Conservation (phyloP, 2,888 invertebrate genomes). For the Leucania comma region DNA sequence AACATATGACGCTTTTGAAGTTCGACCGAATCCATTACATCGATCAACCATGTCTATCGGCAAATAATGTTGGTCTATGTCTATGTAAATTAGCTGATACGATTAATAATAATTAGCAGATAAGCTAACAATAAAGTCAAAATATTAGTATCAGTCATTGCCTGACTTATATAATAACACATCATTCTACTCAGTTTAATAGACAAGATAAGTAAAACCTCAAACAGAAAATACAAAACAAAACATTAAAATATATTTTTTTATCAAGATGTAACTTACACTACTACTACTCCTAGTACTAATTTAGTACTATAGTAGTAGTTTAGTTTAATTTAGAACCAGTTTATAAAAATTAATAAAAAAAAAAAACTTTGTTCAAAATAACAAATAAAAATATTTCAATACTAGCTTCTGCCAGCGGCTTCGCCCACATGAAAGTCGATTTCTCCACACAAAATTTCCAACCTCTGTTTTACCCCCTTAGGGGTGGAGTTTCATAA, state of each 20-base stretch:
- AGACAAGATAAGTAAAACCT: slow-evolving; percentile 8
- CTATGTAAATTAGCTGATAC: slow-evolving; percentile 4
- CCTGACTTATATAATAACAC: slow-evolving; percentile 12
- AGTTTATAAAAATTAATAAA: no score
- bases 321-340: no score
- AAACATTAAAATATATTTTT: no score
- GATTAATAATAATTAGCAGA: slow-evolving; percentile 26
- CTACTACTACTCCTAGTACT: no score
- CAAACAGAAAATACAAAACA: background rate
- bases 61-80: slow-evolving; percentile 6
- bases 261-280: no score
- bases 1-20: background rate
- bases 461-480: no score
- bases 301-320: no score
- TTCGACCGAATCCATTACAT: background rate
- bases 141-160: slow-evolving; percentile 44
- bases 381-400: background rate
- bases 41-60: slow-evolving; percentile 16
- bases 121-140: slow-evolving; percentile 22
- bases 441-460: no score
- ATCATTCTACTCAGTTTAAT: background rate
- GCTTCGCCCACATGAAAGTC: no score
- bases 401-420: no score
- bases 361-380: no score
- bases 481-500: no score